Percentiles rank a stretch among this genome's conserved stretches.
Evolutionary conservation across 2,113 vertebrate species (phyloP).

Genomic region (Sarotherodon lohbergeri): DNA sequence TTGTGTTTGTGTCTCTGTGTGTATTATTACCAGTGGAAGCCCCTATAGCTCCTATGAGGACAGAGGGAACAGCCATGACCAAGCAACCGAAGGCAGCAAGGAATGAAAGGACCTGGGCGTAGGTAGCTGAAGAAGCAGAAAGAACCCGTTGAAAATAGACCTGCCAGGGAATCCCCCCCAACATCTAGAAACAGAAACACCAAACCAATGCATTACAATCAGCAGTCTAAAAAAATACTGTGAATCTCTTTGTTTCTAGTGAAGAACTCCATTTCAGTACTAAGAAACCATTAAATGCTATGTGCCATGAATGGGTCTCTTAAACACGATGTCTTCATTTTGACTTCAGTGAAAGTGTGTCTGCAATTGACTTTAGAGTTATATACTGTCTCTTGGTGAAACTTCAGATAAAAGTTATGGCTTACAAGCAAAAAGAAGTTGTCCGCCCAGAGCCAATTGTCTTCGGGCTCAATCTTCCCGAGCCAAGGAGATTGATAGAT

Average conservation of each 20-base stretch:
- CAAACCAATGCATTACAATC: slow-evolving; percentile 1
- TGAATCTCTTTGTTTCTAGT: not conserved
- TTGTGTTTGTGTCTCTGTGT: not conserved
- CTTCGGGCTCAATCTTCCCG: slow-evolving; percentile 77
- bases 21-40: slow-evolving; percentile 87
- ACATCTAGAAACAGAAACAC: slow-evolving; percentile 78
- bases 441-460: slow-evolving; percentile 87
- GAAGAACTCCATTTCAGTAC: not conserved
- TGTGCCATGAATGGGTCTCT: not conserved
- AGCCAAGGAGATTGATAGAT: slow-evolving; percentile 90
- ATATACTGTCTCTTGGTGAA: not conserved
- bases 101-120: slow-evolving; percentile 95
- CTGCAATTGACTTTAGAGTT: not conserved
- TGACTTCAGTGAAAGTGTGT: not conserved
- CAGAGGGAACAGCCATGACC: slow-evolving; percentile 89
- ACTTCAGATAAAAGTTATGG: not conserved
- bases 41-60: slow-evolving; percentile 93
- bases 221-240: not conserved
- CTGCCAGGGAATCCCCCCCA: slow-evolving; percentile 98
- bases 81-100: slow-evolving; percentile 92
- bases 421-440: slow-evolving; percentile 91
- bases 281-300: not conserved
- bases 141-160: slow-evolving; percentile 98
- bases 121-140: slow-evolving; percentile 94
- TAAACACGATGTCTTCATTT: not conserved